A percentile compares a stretch with the other conserved stretches of the same genome.
Conservation (phyloP, 2,113 vertebrate species). For the Tamias sibiricus region DNA sequence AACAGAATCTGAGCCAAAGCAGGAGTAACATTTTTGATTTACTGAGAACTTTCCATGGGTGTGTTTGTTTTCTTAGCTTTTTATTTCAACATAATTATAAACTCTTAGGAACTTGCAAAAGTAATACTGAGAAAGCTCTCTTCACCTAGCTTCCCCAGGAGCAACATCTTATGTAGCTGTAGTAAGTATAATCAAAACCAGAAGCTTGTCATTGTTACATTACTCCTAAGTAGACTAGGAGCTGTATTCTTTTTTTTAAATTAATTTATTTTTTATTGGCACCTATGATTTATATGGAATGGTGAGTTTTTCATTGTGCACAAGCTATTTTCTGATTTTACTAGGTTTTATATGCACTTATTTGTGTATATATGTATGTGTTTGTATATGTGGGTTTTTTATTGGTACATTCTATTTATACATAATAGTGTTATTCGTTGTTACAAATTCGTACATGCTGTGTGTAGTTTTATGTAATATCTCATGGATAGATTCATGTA, state of each 20-base stretch:
- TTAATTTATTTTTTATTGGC: background rate
- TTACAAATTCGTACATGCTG: too few species aligned
- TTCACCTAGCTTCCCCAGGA: background rate
- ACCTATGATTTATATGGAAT: background rate
- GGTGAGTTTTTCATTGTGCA: background rate
- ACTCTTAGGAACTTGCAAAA: background rate
- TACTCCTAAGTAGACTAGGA: background rate
- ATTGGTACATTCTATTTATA: too few species aligned
- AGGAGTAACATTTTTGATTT: constrained; percentile 11
- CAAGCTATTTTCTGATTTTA: background rate
- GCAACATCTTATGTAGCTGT: background rate
- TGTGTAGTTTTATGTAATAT: background rate
- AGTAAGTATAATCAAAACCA: background rate
- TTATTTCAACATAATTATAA: background rate
- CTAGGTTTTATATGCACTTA: background rate
- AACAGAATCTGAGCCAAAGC: background rate
- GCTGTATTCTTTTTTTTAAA: background rate
- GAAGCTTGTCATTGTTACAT: background rate
- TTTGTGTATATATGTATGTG: background rate
- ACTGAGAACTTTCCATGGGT: background rate
- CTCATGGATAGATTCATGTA: background rate
- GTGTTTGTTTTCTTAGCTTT: background rate
- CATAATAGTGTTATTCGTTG: too few species aligned
- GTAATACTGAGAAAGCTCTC: background rate
- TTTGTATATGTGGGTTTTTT: background rate